phyloP scores from a whole-genome alignment of 37 sponge, comb jelly and placozoan genomes.

The Halisarca cf. caerulea region DNA sequence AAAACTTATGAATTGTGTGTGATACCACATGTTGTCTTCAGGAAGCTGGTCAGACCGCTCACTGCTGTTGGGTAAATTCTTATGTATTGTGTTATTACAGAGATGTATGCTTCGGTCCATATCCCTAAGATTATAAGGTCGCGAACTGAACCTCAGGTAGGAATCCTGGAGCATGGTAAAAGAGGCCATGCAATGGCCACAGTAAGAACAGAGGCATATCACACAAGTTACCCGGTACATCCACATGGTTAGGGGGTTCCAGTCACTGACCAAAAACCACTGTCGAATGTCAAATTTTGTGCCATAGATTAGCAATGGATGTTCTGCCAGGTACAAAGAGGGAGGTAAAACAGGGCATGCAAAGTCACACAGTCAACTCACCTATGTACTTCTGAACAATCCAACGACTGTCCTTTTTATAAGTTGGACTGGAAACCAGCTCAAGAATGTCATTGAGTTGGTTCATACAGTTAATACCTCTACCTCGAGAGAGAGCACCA shows the following conservation, averaged over 20 bases:
- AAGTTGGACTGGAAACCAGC: slow-evolving; percentile 41
- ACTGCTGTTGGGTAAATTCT: slow-evolving; percentile 52
- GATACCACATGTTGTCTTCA: slow-evolving; percentile 91
- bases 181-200: not conserved
- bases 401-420: slow-evolving; percentile 77
- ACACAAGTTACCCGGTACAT: slow-evolving; percentile 88
- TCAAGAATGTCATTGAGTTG: slow-evolving; percentile 68
- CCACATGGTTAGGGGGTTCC: slow-evolving; percentile 98
- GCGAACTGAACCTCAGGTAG: slow-evolving; percentile 90
- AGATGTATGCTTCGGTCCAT: slow-evolving; percentile 89
- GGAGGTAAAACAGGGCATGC: not conserved
- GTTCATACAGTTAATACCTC: slow-evolving; percentile 83
- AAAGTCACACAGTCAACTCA: slow-evolving; percentile 5
- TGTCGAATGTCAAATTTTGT: slow-evolving; percentile 99
- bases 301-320: slow-evolving; percentile 81
- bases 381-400: slow-evolving; percentile 98
- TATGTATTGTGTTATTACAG: slow-evolving; percentile 94
- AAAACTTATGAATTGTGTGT: slow-evolving; percentile 72
- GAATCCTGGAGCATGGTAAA: slow-evolving; percentile 48
- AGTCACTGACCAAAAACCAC: slow-evolving; percentile 99
- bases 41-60: slow-evolving; percentile 64
- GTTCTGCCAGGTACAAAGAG: slow-evolving; percentile 48
- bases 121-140: slow-evolving; percentile 74
- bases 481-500: slow-evolving; percentile 92
- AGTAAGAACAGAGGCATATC: no score